Conservation (phyloP, 2,797 vertebrate species). For the Rhabdophis nuchalis region DNA sequence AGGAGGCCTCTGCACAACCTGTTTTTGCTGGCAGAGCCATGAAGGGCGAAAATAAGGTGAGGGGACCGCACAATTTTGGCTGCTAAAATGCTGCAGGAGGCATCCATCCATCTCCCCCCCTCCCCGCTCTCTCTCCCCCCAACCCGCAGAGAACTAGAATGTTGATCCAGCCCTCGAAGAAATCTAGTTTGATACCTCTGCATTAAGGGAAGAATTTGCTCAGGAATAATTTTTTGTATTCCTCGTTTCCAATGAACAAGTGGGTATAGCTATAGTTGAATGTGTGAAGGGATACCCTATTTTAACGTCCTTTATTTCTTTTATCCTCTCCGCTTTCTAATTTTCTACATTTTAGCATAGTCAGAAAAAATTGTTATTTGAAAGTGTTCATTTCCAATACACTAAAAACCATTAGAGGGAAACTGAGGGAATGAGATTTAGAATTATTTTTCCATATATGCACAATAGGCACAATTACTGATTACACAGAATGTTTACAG, state of each 20-base stretch:
- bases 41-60: no score
- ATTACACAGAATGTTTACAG: conserved; percentile 9
- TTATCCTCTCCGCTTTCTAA: neutral
- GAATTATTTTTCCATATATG: neutral
- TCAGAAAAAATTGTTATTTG: neutral
- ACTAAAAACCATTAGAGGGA: neutral
- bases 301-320: neutral
- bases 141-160: no score
- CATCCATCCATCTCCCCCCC: no score
- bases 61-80: no score
- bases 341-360: neutral
- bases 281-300: neutral
- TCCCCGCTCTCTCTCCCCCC: no score
- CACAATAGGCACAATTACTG: neutral
- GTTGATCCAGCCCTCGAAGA: no score
- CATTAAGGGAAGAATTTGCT: neutral
- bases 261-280: neutral
- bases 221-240: neutral
- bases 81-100: no score
- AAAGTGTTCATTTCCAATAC: neutral
- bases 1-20: no score
- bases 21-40: no score
- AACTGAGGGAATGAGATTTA: neutral
- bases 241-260: neutral
- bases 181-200: no score